A percentile compares a stretch with the other conserved stretches of the same genome.
phyloP scores from a whole-genome alignment of 1,140 invertebrate species.

The Megathymus violae region DNA sequence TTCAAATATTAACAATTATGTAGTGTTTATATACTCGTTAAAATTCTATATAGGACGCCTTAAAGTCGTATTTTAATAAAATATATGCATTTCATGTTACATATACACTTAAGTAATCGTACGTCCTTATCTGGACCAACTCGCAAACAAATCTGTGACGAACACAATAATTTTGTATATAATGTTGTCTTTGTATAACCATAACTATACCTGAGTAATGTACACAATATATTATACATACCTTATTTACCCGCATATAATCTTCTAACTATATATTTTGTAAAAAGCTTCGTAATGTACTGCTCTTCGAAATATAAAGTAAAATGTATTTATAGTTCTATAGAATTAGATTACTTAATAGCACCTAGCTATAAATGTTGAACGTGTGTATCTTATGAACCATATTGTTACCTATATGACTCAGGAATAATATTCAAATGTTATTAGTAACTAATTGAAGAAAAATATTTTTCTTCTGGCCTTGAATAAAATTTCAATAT shows the following conservation, averaged over 20 bases:
- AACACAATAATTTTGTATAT: constrained; percentile 79
- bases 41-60: not conserved
- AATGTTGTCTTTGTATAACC: constrained; percentile 50
- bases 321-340: too few species aligned
- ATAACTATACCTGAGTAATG: constrained; percentile 59
- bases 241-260: constrained; percentile 30
- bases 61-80: constrained; percentile 27
- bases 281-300: constrained; percentile 23
- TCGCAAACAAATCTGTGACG: constrained; percentile 69
- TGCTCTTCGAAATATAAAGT: constrained; percentile 12
- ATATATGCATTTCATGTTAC: constrained; percentile 24
- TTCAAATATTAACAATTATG: not conserved
- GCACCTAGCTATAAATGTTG: too few species aligned
- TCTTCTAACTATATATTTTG: constrained; percentile 23
- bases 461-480: too few species aligned
- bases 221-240: constrained; percentile 48
- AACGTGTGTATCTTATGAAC: too few species aligned
- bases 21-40: not conserved
- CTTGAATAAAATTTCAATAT: too few species aligned
- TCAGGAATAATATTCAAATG: too few species aligned
- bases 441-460: too few species aligned
- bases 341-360: too few species aligned
- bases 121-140: constrained; percentile 55
- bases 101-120: constrained; percentile 24
- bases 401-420: too few species aligned